Evolutionary conservation across 1,140 invertebrate genomes (phyloP), one percentile per base, ranked within the genome.

Genomic region (Hormaphis cornu): DNA sequence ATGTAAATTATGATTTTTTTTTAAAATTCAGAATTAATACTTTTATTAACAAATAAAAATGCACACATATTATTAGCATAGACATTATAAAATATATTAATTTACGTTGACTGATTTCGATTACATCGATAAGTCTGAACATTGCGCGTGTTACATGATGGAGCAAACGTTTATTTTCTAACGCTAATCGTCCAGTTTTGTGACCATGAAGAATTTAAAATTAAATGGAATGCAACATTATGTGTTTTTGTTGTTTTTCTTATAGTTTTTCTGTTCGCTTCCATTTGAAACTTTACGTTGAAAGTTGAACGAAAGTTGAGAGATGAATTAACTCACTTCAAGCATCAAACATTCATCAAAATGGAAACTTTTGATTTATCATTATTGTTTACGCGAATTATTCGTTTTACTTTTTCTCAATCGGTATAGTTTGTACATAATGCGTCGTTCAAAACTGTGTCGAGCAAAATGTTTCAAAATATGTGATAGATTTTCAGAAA

Each of bases 291-390:
- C 30, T 56, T 56, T 37, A 22, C 3, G 5, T 12, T 1, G 20
- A 22, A 37, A 56, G 28, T 56, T 37, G 35, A 12, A 22, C 12
- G 53, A 37, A 37, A 56, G 30, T 56, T 22, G 30, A 22, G 24
- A 56, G 30, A 56, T 37, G 37, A 56, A 24, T 56, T 37, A 24
- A 56, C 53, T 56, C 30, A 8, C 33, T 5, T 8, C 22, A 56
- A 37, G 22, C 22, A 37, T 33, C 30, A 22, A 35, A 35, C 53
- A 35, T 56, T 56, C 18, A 35, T 56, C 53, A 56, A 56, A 56
- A 35, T 28, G 18, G 22, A 56, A 56, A 56, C 53, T 56, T 56
- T 56, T 56, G 35, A n/a, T n/a, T 54, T 56, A 56, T 56, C 16
- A 22, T 56, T 35, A 33, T 33, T 4, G 9, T 33, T 33, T 33